Base-by-base conservation (phyloP, 2,797 vertebrate genomes). In the Xyrichtys novacula region DNA sequence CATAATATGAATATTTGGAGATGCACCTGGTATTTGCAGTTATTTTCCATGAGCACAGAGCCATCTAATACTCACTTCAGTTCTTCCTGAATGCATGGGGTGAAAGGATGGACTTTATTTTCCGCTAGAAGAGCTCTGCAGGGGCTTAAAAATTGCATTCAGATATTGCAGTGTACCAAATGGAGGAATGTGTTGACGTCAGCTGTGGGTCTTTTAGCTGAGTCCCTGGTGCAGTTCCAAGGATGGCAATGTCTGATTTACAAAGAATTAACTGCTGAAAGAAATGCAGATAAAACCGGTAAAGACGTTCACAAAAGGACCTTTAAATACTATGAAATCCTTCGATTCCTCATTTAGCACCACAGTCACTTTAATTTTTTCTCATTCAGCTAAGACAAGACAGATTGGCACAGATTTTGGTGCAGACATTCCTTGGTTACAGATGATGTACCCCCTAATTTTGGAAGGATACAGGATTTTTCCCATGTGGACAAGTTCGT, bases 1-100 rank as follows among this genome's bases (percentile, higher is more conserved):
- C 25, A 56, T 10, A 71, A n/a, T 23, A 29, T 65, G 38, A 40
- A 39, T 42, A 53, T 56, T 31, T 42, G 16, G 28, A 23, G 59
- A 31, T 47, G 46, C 38, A 49, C 9, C 11, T 50, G 20, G 38
- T 44, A 23, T 64, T 25, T 54, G 52, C 22, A 43, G 23, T 28
- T 49, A 10, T 31, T 62, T 43, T 34, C n/a, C 42, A 44, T 7
- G 17, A 39, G 14, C 31, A 31, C 17, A 38, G 39, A 40, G 49
- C 20, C 22, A 19, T 12, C n/a, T 19, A 34, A 46, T 49, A 23
- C 10, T 64, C 57, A 16, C 36, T 28, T 43, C 23, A 34, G 20
- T 17, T 59, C 23, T 36, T n/a, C 20, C 29, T 60, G 46, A 56
- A 26, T 72, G 39, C 26, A 38, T 8, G 14, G 10, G 34, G 8